Base-by-base conservation (phyloP, 2,797 vertebrate genomes). In the Lithobates pipiens region DNA sequence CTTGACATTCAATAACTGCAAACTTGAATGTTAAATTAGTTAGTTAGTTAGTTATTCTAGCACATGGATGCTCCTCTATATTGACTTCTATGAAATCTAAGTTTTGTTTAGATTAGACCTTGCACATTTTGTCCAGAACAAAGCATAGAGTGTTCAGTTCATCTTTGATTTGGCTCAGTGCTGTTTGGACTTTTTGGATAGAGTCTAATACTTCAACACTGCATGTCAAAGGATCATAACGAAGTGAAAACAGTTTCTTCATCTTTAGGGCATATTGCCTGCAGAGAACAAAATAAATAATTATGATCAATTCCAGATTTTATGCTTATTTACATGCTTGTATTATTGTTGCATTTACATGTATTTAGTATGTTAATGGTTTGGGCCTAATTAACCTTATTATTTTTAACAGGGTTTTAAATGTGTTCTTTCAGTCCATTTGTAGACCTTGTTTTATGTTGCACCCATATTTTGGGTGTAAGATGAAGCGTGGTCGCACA, bases 211-310 rank as follows among this genome's bases (percentile, higher is more conserved):
- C 89, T 68, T 97, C 93, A 77, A 95, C 15, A 50, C 92, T 94
- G 91, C 92, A 94, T 87, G 94, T 96, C 86, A 96, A 94, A 0
- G 95, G 94, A 83, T 96, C 88, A 0, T 95, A 96, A 81, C 42
- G 91, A 23, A 96, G 89, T 0, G 91, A 90, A 85, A 97, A 96
- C 7, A 93, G 89, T 23, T 94, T 95, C 91, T 94, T 93, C 88
- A 96, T 96, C 80, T 90, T 94, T 46, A 91, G 88, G 1, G 91
- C 88, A 0, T 94, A 97, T 88, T 89, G 95, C 92, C 96, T 98
- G 90, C 23, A 34, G 25, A 27, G 21, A 29, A 29, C 34, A 72
- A n/a, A 67, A 11, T 1, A 23, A 61, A 61, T 23, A 61, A 61
- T 61, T 61, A 61, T 23, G 21, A 61, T 61, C 54, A 61, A 11